phyloP scores from a whole-genome alignment of 2,888 invertebrate genomes.

The Matsumyia berberina region DNA sequence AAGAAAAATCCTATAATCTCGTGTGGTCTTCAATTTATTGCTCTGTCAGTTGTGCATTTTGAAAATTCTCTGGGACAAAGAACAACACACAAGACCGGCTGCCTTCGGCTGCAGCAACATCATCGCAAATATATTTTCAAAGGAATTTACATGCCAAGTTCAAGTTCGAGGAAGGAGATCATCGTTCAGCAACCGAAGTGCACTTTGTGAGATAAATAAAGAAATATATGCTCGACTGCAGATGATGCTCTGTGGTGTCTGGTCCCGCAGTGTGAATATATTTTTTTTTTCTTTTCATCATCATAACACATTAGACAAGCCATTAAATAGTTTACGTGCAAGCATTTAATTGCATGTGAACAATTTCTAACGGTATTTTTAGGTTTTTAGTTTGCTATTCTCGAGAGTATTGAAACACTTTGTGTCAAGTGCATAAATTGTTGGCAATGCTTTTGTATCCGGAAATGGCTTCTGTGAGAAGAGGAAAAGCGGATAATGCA shows the following conservation, averaged over 20 bases:
- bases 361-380: slow-evolving; percentile 66
- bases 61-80: slow-evolving; percentile 44
- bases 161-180: slow-evolving; percentile 81
- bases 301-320: slow-evolving; percentile 61
- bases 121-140: slow-evolving; percentile 36
- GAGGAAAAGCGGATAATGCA: slow-evolving; percentile 30
- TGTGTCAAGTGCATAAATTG: slow-evolving; percentile 65
- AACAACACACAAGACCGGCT: slow-evolving; percentile 16
- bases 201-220: slow-evolving; percentile 61
- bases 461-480: slow-evolving; percentile 45
- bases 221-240: slow-evolving; percentile 50
- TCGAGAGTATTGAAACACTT: slow-evolving; percentile 44
- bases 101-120: slow-evolving; percentile 36
- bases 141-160: slow-evolving; percentile 79
- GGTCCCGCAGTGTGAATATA: slow-evolving; percentile 33
- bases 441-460: slow-evolving; percentile 68
- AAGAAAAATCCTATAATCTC: slow-evolving; percentile 22
- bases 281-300: slow-evolving; percentile 36
- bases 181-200: slow-evolving; percentile 49
- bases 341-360: slow-evolving; percentile 58
- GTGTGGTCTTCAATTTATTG: slow-evolving; percentile 61
- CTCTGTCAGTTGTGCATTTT: slow-evolving; percentile 53
- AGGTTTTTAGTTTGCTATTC: slow-evolving; percentile 47
- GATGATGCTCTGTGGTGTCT: slow-evolving; percentile 57
- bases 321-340: slow-evolving; percentile 72